Conservation (phyloP, 1,140 invertebrate species). For the Epicauta chinensis region DNA sequence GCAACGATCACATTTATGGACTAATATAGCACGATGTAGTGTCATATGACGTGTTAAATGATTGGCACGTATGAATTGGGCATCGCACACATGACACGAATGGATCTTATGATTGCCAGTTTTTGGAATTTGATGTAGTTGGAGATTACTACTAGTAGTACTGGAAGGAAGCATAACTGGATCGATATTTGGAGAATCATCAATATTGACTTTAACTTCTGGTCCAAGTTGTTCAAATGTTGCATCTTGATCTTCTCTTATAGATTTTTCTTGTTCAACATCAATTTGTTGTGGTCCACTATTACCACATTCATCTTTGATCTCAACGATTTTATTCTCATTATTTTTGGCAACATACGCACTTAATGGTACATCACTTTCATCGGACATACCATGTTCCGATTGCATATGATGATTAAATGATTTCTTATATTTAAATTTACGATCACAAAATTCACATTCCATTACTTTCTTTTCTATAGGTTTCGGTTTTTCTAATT, state of each 20-base stretch:
- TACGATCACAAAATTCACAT: constrained; percentile 43
- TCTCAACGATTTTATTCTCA: constrained; percentile 16
- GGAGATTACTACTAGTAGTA: background rate
- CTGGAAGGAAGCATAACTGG: background rate
- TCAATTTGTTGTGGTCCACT: constrained; percentile 5
- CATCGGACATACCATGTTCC: constrained; percentile 40
- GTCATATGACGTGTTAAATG: constrained; percentile 41
- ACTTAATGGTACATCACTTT: constrained; percentile 27
- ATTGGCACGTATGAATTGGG: constrained; percentile 35
- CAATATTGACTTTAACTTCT: background rate
- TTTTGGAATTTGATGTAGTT: background rate
- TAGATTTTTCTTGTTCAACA: constrained; percentile 10
- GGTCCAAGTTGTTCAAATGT: background rate
- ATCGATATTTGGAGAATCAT: no score
- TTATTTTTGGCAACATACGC: constrained; percentile 17
- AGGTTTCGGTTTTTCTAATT: constrained; percentile 6
- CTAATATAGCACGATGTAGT: constrained; percentile 35
- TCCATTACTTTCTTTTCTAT: constrained; percentile 28
- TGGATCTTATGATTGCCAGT: constrained; percentile 25
- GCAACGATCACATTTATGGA: constrained; percentile 39
- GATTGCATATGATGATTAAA: constrained; percentile 40
- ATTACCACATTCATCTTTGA: constrained; percentile 1
- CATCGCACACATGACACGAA: constrained; percentile 38
- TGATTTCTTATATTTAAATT: constrained; percentile 42
- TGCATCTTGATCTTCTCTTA: background rate